phyloP scores from a whole-genome alignment of 1,140 invertebrate genomes.

The Melanaphis sacchari region DNA sequence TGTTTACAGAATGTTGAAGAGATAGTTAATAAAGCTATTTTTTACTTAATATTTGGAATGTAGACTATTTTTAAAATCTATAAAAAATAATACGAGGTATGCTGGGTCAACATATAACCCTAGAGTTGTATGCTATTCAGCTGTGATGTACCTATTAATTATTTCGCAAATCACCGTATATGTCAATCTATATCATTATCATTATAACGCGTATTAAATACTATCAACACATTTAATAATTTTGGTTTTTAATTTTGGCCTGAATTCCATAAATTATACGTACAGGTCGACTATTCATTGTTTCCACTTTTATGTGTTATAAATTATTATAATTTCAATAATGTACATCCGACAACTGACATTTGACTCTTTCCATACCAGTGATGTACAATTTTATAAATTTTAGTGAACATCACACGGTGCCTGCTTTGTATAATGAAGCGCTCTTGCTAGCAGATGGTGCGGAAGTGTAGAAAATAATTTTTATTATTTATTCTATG shows the following conservation, averaged over 20 bases:
- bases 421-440: neutral
- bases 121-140: neutral
- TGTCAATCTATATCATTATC: neutral
- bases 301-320: neutral
- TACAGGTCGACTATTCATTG: neutral
- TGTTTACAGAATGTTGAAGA: constrained; percentile 82
- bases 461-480: neutral
- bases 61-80: neutral
- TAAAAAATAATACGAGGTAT: neutral
- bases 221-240: neutral
- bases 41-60: constrained; percentile 65
- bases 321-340: constrained; percentile 4
- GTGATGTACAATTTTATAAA: neutral
- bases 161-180: neutral
- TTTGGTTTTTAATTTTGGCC: neutral
- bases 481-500: neutral
- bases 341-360: neutral
- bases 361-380: neutral
- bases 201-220: neutral
- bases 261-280: too few species aligned
- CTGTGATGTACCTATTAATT: neutral
- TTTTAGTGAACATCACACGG: neutral
- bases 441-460: neutral
- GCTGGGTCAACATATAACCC: too few species aligned
- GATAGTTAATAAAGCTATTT: constrained; percentile 94